Evolutionary conservation across 2,113 vertebrate species (phyloP).

Genomic region (Rhynchomys soricoides): DNA sequence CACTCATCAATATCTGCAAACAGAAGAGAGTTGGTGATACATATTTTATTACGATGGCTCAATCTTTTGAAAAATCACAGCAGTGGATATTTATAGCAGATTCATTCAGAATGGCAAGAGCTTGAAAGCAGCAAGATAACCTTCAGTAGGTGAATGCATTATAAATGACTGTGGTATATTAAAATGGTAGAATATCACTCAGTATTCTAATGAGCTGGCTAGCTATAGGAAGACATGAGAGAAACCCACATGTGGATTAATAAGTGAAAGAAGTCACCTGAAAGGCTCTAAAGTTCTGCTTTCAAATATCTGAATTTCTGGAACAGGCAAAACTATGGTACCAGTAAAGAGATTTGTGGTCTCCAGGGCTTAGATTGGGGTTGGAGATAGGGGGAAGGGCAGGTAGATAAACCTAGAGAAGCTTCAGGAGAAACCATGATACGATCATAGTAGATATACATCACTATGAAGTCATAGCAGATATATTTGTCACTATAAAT

Average conservation of each 20-base stretch:
- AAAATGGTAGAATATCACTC: not conserved
- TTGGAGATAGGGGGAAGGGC: not conserved
- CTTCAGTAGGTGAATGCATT: not conserved
- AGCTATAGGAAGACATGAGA: not conserved
- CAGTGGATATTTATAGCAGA: not conserved
- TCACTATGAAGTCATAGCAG: not conserved
- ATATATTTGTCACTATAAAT: not conserved
- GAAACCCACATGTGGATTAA: not conserved
- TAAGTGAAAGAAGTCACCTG: not conserved
- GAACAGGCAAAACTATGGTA: not conserved
- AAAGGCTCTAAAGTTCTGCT: not conserved
- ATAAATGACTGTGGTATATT: not conserved
- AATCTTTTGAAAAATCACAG: not conserved
- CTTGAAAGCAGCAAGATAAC: not conserved
- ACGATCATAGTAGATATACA: no score
- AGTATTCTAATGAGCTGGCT: not conserved
- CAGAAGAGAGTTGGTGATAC: constrained; percentile 5
- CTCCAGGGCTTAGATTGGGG: not conserved
- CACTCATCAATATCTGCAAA: constrained; percentile 96
- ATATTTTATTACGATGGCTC: not conserved
- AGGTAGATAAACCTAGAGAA: no score
- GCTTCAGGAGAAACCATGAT: not conserved
- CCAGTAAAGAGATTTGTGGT: not conserved
- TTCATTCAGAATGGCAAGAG: not conserved
- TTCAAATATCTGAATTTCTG: not conserved